Conservation (phyloP, 2,113 vertebrate species). For the Zootoca vivipara region DNA sequence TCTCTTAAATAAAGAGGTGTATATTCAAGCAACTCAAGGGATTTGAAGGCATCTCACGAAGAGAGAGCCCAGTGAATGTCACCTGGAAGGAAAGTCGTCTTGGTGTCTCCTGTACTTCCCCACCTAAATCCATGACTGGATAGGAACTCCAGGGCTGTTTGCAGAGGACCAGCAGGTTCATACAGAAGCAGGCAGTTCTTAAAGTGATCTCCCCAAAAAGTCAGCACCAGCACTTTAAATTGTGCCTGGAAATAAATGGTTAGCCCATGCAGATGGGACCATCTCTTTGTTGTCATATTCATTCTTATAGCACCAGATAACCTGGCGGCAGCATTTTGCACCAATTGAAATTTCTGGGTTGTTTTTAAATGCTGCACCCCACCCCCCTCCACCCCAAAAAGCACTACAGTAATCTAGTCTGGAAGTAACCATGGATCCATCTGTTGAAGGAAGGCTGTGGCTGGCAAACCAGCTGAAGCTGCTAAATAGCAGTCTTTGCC, state of each 20-base stretch:
- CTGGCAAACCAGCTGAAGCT: not conserved
- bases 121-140: not conserved
- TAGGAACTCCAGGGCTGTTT: not conserved
- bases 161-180: not conserved
- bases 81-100: not conserved
- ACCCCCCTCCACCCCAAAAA: not conserved
- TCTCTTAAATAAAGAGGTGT: too few species aligned
- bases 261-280: too few species aligned
- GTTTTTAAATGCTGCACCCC: not conserved
- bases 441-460: not conserved
- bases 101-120: not conserved
- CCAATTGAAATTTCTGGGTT: not conserved
- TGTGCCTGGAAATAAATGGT: too few species aligned
- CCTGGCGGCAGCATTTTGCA: too few species aligned
- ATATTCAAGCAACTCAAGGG: too few species aligned
- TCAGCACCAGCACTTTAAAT: too few species aligned
- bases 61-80: not conserved
- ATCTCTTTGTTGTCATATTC: too few species aligned
- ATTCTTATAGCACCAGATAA: too few species aligned
- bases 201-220: not conserved
- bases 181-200: not conserved
- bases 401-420: not conserved
- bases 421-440: not conserved
- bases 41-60: too few species aligned
- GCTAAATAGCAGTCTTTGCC: not conserved